Conservation (phyloP, 2,797 vertebrate genomes). For the Spinibarbus caldwelli region DNA sequence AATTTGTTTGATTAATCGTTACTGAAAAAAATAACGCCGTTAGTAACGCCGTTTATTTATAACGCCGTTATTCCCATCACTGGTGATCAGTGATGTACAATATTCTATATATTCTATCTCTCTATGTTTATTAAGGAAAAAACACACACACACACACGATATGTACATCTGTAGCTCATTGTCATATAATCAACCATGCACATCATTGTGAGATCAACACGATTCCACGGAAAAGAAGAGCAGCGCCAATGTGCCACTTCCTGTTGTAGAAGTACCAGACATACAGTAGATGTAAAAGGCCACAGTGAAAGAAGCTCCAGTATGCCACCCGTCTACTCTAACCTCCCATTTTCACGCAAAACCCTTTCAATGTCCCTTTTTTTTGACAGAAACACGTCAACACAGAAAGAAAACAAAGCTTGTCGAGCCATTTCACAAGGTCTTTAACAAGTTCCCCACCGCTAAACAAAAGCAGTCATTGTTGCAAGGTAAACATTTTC, state of each 20-base stretch:
- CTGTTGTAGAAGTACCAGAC: neutral
- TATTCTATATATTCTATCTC: neutral
- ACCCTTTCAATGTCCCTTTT: neutral
- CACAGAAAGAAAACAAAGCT: constrained; percentile 28
- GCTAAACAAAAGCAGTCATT: constrained; percentile 27
- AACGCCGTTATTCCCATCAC: too few species aligned
- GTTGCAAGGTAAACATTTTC: constrained; percentile 38
- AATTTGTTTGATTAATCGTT: too few species aligned
- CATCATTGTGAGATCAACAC: neutral
- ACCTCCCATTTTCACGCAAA: neutral
- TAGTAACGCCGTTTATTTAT: too few species aligned
- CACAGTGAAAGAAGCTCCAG: neutral
- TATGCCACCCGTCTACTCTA: neutral
- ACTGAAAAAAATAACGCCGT: too few species aligned
- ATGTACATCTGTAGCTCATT: neutral
- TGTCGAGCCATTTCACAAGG: neutral
- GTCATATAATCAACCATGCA: neutral
- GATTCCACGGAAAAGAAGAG: neutral
- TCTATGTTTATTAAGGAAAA: neutral
- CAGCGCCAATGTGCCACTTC: neutral
- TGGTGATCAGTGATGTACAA: too few species aligned
- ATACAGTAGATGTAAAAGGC: neutral
- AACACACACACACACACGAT: neutral
- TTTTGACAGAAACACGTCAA: neutral
- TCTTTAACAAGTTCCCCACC: constrained; percentile 15